These are phyloP conservation scores for Watsonalla binaria DNA, from an alignment of 2,888 invertebrate genomes.

Conservation along the genomic window DNA sequence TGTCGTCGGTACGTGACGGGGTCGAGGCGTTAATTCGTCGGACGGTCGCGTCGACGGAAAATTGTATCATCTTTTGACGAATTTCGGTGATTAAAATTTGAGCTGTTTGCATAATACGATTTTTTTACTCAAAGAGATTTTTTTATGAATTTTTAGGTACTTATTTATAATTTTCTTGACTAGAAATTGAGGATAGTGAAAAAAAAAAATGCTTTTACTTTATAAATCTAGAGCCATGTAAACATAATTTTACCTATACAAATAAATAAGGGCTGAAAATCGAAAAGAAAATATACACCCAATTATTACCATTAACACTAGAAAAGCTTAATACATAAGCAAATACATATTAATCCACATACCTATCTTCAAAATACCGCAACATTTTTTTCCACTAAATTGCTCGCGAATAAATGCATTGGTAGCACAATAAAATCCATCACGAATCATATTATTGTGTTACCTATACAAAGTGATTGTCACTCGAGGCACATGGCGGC, in stretches of 20 bases:
- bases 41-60: constrained; percentile 30
- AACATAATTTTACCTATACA: no score
- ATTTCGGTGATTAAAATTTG: constrained; percentile 17
- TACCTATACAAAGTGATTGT: constrained; percentile 79
- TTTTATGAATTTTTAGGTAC: background rate
- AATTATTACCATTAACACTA: no score
- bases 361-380: constrained; percentile 6
- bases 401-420: constrained; percentile 68
- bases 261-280: no score
- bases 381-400: constrained; percentile 37
- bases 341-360: constrained; percentile 9
- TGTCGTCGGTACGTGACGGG: constrained; percentile 60
- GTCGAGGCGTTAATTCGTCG: constrained; percentile 34
- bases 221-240: no score
- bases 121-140: background rate
- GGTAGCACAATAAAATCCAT: constrained; percentile 75
- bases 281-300: no score
- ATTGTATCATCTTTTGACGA: constrained; percentile 43
- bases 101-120: constrained; percentile 9
- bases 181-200: no score
- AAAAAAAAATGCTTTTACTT: no score
- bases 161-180: background rate
- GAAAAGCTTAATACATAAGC: background rate
- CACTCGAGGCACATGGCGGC: constrained; percentile 72
- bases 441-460: constrained; percentile 78